phyloP scores from a whole-genome alignment of 2,113 vertebrate genomes.

The Circaetus gallicus region DNA sequence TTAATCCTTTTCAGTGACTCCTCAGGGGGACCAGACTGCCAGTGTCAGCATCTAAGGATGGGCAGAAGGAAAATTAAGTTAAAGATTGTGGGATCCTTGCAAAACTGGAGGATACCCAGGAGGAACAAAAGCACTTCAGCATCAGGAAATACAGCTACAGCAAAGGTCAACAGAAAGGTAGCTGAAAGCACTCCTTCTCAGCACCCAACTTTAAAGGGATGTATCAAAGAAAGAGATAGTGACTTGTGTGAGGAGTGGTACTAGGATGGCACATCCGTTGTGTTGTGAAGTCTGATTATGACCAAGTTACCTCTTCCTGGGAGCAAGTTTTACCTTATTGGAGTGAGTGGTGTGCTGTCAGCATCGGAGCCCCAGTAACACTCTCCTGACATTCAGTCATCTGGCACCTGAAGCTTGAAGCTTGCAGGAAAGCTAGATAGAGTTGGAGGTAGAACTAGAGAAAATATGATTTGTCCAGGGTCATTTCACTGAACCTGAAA shows the following conservation, averaged over 20 bases:
- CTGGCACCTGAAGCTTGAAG: neutral
- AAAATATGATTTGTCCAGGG: neutral
- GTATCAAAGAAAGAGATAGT: neutral
- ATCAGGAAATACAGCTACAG: neutral
- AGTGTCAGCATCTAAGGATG: neutral
- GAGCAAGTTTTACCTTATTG: neutral
- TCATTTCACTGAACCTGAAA: neutral
- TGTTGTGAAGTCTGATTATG: neutral
- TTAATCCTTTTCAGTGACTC: neutral
- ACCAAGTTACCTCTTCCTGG: neutral
- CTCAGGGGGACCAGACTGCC: neutral
- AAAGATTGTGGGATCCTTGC: neutral
- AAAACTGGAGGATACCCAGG: neutral
- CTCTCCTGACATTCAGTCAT: neutral
- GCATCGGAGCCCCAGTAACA: rapidly evolving
- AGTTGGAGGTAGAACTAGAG: neutral
- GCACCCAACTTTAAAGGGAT: neutral
- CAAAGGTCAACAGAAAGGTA: neutral
- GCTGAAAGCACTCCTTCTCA: neutral
- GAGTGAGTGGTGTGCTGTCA: rapidly evolving
- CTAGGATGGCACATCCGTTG: neutral
- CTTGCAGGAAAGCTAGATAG: neutral
- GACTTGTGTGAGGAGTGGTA: neutral
- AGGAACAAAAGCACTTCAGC: neutral
- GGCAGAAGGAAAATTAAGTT: neutral